Base-by-base conservation (phyloP, 2,797 vertebrate genomes). In the Syngnathus acus region DNA sequence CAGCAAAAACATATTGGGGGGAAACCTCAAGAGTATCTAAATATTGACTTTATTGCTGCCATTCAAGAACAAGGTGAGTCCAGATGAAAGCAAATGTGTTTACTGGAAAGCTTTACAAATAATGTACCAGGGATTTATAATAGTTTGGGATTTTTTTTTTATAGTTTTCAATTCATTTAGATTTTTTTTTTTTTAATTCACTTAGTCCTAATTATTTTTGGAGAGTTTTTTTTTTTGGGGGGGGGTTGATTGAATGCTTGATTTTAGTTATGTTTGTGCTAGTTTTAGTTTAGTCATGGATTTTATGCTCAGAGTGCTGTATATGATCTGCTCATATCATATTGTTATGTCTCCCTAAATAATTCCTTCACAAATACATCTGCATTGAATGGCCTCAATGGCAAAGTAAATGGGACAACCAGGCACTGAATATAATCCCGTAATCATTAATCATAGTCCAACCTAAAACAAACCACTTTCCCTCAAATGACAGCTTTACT, bases 11-110 rank as follows among this genome's bases (percentile, higher is more conserved):
- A 71, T 26, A 71, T 14, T 32, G 2, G 9, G 8, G 32, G 26
- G 32, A 32, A 59, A 58, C 39, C 9, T 61, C 68, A 72, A 62
- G 5, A 70, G 60, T 51, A 57, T 68, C 71, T 75, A 74, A 84
- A 88, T 78, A 78, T 70, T 84, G 75, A 83, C 73, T 73, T 57
- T 65, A 57, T 62, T 6, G 60, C 68, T 59, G 62, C 64, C 68
- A 38, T 67, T 80, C 63, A 58, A 43, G 53, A 72, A 69, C 40
- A 68, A 66, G 66, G 53, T 39, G 53, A 67, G 59, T 68, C 37
- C 39, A 71, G 64, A 68, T 65, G 43, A 79, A 82, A 73, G 61
- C 0, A 5, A 1, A 26, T 55, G 65, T 4, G n/a, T 26, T 70
- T 66, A 10, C 66, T 45, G 6, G 62, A 43, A 54, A 26, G 19